Percentiles rank a stretch among this genome's conserved stretches.
Evolutionary conservation across 2,888 invertebrate genomes (phyloP).

Genomic region (Limnephilus rhombicus): DNA sequence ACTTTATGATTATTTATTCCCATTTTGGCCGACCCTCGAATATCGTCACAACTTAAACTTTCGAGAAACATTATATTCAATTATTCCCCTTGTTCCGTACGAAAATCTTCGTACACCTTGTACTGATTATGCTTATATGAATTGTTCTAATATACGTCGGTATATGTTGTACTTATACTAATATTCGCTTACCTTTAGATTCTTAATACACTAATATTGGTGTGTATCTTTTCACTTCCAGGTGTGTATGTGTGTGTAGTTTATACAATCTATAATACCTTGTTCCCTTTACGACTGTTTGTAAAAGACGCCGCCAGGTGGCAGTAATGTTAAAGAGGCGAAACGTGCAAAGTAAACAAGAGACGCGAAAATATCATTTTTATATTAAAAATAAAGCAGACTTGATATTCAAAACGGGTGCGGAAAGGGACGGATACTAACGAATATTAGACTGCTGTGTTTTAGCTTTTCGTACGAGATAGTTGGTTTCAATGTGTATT

Average conservation of each 20-base stretch:
- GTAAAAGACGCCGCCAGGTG: conserved; percentile 54
- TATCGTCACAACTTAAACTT: conserved; percentile 11
- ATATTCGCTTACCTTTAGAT: neutral
- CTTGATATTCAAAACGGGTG: conserved; percentile 34
- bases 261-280: neutral
- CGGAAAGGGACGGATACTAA: conserved; percentile 27
- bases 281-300: conserved; percentile 35
- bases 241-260: neutral
- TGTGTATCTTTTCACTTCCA: neutral
- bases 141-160: neutral
- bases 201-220: neutral
- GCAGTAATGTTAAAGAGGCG: conserved; percentile 51
- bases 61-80: neutral
- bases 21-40: neutral
- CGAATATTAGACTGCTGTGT: conserved; percentile 12
- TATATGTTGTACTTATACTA: neutral
- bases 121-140: neutral
- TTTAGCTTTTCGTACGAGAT: neutral
- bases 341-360: conserved; percentile 53
- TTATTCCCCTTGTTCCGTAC: neutral
- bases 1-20: conserved; percentile 11
- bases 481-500: neutral
- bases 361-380: conserved; percentile 39
- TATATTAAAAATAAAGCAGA: conserved; percentile 43
- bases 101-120: neutral